Evolutionary conservation across 2,888 invertebrate genomes (phyloP).

Genomic region (Polydrusus cervinus): DNA sequence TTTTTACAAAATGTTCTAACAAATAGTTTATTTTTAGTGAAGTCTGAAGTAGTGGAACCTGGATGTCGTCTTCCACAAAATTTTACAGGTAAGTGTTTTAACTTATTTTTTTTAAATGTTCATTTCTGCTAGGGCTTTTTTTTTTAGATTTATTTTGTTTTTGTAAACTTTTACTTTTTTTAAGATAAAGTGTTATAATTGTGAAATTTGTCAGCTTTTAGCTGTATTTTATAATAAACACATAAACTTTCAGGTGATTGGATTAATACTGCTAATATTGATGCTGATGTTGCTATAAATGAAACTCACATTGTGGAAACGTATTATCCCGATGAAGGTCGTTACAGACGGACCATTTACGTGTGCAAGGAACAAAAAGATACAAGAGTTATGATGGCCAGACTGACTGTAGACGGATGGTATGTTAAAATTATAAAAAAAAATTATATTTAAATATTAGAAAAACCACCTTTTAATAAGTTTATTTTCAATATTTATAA

Average conservation of each 20-base stretch:
- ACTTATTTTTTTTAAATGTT: background rate
- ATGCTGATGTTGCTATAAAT: constrained; percentile 94
- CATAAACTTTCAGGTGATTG: constrained; percentile 77
- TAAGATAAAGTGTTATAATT: no score
- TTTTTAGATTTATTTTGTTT: no score
- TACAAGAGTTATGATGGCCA: constrained; percentile 94
- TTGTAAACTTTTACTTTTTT: no score
- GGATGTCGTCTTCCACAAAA: constrained; percentile 95
- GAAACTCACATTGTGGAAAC: constrained; percentile 97
- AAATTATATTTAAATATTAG: no score
- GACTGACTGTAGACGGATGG: constrained; percentile 96
- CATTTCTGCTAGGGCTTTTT: no score
- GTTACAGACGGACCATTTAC: constrained; percentile 91
- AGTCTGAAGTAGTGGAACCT: constrained; percentile 91
- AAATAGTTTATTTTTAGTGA: constrained; percentile 68
- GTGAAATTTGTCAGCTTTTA: no score
- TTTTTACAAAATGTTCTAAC: background rate
- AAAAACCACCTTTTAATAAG: no score
- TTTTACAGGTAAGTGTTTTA: constrained; percentile 71
- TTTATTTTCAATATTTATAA: no score
- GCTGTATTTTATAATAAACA: no score
- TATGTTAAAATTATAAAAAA: constrained; percentile 66
- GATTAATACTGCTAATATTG: constrained; percentile 98
- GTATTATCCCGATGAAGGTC: constrained; percentile 93
- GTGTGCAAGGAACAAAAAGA: constrained; percentile 95